Evolutionary conservation across 1,140 invertebrate genomes (phyloP).

Genomic region (Apocrypta bakeri): DNA sequence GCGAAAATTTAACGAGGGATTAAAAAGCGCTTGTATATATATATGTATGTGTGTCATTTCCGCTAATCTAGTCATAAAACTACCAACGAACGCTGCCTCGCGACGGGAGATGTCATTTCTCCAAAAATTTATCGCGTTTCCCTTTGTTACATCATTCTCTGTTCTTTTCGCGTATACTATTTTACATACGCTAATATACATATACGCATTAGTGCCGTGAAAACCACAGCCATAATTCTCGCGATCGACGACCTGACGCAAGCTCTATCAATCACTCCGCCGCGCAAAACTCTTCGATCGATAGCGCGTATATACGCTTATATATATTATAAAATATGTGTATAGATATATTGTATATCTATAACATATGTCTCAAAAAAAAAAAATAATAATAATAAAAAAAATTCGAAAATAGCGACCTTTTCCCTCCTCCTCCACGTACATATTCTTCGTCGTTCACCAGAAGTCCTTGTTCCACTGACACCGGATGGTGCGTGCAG

Average conservation of each 20-base stretch:
- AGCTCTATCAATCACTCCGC: constrained; percentile 25
- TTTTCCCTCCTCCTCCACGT: constrained; percentile 44
- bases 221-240: not conserved
- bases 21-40: too few relatives aligned
- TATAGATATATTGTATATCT: too few relatives aligned
- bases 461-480: constrained; percentile 44
- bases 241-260: constrained; percentile 14
- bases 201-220: too few relatives aligned
- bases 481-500: constrained; percentile 44
- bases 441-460: constrained; percentile 13
- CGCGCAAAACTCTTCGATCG: not conserved
- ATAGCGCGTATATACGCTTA: constrained; percentile 9
- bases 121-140: not conserved
- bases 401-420: not conserved
- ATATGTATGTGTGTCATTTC: not conserved
- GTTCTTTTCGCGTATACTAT: too few relatives aligned
- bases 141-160: not conserved
- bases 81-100: not conserved
- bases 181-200: too few relatives aligned
- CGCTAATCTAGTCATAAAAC: not conserved
- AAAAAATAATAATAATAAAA: not conserved
- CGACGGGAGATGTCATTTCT: too few relatives aligned
- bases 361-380: too few relatives aligned
- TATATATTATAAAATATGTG: too few relatives aligned
- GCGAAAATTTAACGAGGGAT: not conserved